Base-by-base conservation (phyloP, 2,113 vertebrate species). In the Scatophagus argus region DNA sequence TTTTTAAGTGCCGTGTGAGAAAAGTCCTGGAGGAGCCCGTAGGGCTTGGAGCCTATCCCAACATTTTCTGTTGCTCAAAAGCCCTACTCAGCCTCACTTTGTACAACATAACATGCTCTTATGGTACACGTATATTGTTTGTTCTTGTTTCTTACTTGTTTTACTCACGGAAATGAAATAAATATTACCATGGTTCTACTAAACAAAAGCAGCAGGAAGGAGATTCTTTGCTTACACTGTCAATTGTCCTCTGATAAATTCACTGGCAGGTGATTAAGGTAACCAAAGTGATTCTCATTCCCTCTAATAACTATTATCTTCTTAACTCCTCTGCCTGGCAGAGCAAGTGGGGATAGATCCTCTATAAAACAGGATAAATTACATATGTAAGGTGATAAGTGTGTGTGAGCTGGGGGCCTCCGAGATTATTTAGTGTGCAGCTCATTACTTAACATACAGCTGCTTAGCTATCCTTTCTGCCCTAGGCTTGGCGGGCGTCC, bases 381-480 rank as follows among this genome's bases (percentile, higher is more conserved):
- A 94, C 93, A 93, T 93, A 95, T 92, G 93, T 93, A 96, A 96
- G 95, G 96, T 96, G 97, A 96, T 97, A 96, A 97, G 96, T 93
- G 92, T 92, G 92, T 90, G 84, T 89, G 94, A 93, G 94, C 89
- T 71, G 61, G 90, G 69, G 93, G 91, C 55, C 94, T 95, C 92
- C 91, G 94, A 93, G 95, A 95, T 95, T 96, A 96, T 96, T 97
- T 96, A 96, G 95, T 95, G 95, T 94, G 94, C 92, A 94, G 93
- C 93, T 94, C 94, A 95, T 97, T 96, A 97, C 95, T 98, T 97
- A 96, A 96, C 94, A 95, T 96, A 96, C 97, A 98, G 97, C 97
- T 98, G 97, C 95, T 94, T 95, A 95, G 93, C 96, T 94, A 93
- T 91, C 94, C 94, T 95, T 90, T 92, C 92, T 91, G 94, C 95